Conservation (phyloP, 2,888 invertebrate species). For the Nemoura dubitans region DNA sequence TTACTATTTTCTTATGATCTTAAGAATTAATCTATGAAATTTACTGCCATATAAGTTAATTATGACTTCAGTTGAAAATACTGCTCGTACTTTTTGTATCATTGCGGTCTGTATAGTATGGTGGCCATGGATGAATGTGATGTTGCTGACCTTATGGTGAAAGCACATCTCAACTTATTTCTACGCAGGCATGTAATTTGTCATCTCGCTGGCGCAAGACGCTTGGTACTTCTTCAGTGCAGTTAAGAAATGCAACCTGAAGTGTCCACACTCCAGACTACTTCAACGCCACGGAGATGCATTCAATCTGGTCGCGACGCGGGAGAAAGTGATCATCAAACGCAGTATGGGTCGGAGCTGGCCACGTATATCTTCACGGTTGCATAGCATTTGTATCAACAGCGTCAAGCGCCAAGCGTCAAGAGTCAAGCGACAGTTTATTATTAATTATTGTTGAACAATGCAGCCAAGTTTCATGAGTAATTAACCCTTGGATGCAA, state of each 20-base stretch:
- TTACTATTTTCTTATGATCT: too few relatives aligned
- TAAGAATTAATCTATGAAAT: too few relatives aligned
- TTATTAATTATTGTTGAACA: background rate
- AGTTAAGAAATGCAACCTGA: background rate
- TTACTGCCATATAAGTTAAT: too few relatives aligned
- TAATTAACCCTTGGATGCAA: background rate
- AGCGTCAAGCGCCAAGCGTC: background rate
- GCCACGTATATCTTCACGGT: background rate
- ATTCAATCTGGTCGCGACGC: background rate
- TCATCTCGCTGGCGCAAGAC: background rate
- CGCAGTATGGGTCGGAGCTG: background rate
- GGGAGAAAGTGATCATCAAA: background rate
- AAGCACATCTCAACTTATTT: background rate
- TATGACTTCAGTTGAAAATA: too few relatives aligned
- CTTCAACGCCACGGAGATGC: slow-evolving; percentile 1
- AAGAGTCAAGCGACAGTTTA: background rate
- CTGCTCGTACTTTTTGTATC: too few relatives aligned
- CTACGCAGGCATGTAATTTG: background rate
- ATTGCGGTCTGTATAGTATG: too few relatives aligned
- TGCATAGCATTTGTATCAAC: background rate
- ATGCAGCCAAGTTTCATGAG: background rate
- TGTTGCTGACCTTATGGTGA: background rate
- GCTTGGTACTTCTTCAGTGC: background rate
- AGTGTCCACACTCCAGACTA: background rate
- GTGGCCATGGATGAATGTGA: too few relatives aligned